Conservation (phyloP, 1,140 invertebrate species). For the Drosophila pseudoobscura region DNA sequence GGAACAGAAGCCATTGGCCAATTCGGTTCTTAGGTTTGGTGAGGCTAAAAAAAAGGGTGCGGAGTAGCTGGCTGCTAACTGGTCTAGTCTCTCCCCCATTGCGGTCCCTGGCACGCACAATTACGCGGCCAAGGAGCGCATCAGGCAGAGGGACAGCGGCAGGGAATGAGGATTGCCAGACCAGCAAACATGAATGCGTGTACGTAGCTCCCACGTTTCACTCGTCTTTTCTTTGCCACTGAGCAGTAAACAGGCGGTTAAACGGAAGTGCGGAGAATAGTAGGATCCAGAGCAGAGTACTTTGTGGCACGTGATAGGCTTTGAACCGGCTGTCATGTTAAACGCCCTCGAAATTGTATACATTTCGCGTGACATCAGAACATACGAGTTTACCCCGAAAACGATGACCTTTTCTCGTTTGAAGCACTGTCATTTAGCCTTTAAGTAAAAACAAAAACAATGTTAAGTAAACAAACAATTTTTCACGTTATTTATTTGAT, state of each 20-base stretch:
- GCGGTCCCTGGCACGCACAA: slow-evolving; percentile 52
- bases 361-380: not conserved
- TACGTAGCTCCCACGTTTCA: slow-evolving; percentile 6
- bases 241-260: slow-evolving; percentile 4
- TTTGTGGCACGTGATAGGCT: slow-evolving; percentile 3
- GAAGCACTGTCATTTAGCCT: no score
- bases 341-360: not conserved
- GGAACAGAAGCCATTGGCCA: slow-evolving; percentile 19
- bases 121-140: slow-evolving; percentile 42
- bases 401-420: no score
- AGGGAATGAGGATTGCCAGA: not conserved
- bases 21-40: slow-evolving; percentile 13
- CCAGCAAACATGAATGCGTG: slow-evolving; percentile 5
- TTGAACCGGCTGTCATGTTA: not conserved
- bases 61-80: not conserved
- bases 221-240: not conserved
- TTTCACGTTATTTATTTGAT: no score
- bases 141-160: slow-evolving; percentile 10
- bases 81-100: slow-evolving; percentile 24
- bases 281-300: slow-evolving; percentile 4
- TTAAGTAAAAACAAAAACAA: no score
- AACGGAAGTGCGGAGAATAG: slow-evolving; percentile 4
- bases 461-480: no score
- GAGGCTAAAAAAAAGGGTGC: not conserved
- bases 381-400: no score